Base-by-base conservation (phyloP, 2,797 vertebrate genomes). In the Megalops cyprinoides region DNA sequence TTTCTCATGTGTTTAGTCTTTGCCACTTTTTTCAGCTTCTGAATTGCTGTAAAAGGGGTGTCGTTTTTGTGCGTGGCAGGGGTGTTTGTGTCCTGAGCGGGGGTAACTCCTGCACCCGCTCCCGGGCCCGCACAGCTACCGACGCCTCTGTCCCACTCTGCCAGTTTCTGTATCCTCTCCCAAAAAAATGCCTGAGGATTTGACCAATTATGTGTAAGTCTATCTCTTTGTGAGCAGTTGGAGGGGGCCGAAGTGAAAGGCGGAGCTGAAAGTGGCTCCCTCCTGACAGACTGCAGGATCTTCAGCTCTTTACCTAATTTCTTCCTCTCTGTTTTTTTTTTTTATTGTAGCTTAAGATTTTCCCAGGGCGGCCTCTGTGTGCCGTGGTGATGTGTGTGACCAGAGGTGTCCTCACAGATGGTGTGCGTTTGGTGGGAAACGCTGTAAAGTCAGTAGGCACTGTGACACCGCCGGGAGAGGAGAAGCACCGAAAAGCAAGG, bases 121-220 rank as follows among this genome's bases (percentile, higher is more conserved):
- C 78, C 49, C 15, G 48, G 48, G 5, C 10, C 62, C n/a, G 9
- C 69, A 44, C 49, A 69, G 23, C 15, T 71, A 34, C 28, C 46
- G 42, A 6, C 12, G 39, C 77, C 65, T 71, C 49, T 8, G 28
- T 65, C 34, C 42, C 42, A 67, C 42, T 75, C 74, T 67, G 48
- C 34, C 60, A 44, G 67, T 55, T 67, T 81, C 69, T 65, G 74
- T 55, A 77, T 46, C 44, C 37, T 37, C 3, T 7, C 44, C 18
- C 20, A n/a, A n/a, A 90, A 91, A 91, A 91, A 87, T 91, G 84
- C 86, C 85, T 83, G 90, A 87, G 87, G 85, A 91, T 91, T 91
- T 92, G 85, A 90, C 84, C 88, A 92, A 89, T 94, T 92, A 90
- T 87, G 80, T 90, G 79, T 91, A 93, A 91, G 90, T 86, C 81